Evolutionary conservation across 2,113 vertebrate genomes (phyloP), one percentile per base, ranked within the genome.

Genomic region (Ammodytes marinus): DNA sequence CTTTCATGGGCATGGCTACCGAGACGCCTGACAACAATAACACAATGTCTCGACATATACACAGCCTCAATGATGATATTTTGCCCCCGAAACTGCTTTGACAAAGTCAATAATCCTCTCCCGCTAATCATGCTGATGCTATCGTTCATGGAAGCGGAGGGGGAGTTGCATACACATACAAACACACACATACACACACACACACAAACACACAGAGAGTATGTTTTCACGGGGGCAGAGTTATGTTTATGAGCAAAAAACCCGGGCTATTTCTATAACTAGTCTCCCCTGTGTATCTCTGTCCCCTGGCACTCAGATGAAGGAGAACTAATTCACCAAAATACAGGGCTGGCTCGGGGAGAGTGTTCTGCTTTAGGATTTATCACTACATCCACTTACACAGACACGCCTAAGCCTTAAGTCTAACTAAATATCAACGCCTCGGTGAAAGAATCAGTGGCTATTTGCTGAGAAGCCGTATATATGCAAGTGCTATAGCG

Each of bases 261-360:
- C 49, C 60, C 57, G 50, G 64, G 71, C 81, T 87, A 82, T 88
- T 91, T 89, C 84, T 78, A 77, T 73, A 60, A 66, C 79, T 57
- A 52, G 72, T 46, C 55, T 87, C 85, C 79, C 83, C 10, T 63
- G 83, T 57, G 80, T 67, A 75, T 65, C 84, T 78, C 7, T 6
- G 53, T 88, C 89, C 82, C 83, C 50, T 65, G 76, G 79, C 27
- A 54, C 46, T 58, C 60, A 35, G 35, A 79, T 69, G 72, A 84
- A 74, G 42, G 60, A 87, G 69, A 88, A 84, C 69, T 80, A 75
- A 86, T 90, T 85, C 81, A 87, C 76, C 54, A 80, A 85, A 81
- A 86, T 43, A 68, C 69, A 77, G 54, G 2, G 8, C 43, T 17
- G 15, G 57, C 67, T 83, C 40, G 3, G 59, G 59, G 49, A 77